Conservation (phyloP, 2,888 invertebrate species). For the Opisthograptis luteolata region DNA sequence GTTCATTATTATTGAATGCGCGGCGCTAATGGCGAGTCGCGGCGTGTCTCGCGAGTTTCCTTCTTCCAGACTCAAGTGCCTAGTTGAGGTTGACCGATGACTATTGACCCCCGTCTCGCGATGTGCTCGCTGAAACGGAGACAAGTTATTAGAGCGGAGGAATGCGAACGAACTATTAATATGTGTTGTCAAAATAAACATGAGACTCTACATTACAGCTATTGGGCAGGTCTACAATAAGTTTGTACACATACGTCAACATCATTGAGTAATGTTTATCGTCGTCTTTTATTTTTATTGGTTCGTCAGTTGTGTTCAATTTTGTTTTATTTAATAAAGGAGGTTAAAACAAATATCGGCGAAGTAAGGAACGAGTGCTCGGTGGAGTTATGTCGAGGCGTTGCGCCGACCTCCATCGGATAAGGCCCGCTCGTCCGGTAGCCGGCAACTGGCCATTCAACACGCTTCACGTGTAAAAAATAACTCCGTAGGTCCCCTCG, state of each 20-base stretch:
- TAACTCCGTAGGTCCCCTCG: conserved; percentile 38
- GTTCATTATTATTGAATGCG: conserved; percentile 84
- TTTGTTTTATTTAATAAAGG: conserved; percentile 1
- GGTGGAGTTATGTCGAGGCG: conserved; percentile 30
- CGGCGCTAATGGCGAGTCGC: conserved; percentile 75
- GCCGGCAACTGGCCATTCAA: conserved; percentile 53
- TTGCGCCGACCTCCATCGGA: conserved; percentile 61
- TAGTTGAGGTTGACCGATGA: conserved; percentile 39
- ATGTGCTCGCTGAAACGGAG: conserved; percentile 8
- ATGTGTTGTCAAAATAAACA: conserved; percentile 16
- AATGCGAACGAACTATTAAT: conserved; percentile 7
- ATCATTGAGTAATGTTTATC: conserved; percentile 9
- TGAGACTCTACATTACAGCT: conserved; percentile 2
- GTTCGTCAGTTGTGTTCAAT: conserved; percentile 3
- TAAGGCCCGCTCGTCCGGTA: conserved; percentile 69
- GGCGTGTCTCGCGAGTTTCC: conserved; percentile 58
- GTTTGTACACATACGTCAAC: conserved; percentile 8
- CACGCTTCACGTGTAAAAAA: conserved; percentile 60
- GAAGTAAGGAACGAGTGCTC: conserved; percentile 13
- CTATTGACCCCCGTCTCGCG: conserved; percentile 26
- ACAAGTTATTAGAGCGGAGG: conserved; percentile 8
- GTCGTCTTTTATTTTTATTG: conserved; percentile 10
- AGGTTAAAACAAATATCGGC: conserved; percentile 20
- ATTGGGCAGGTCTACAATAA: background rate
- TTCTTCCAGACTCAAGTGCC: conserved; percentile 37